Conservation (phyloP, 2,888 invertebrate species). For the Ophioninae sp. region DNA sequence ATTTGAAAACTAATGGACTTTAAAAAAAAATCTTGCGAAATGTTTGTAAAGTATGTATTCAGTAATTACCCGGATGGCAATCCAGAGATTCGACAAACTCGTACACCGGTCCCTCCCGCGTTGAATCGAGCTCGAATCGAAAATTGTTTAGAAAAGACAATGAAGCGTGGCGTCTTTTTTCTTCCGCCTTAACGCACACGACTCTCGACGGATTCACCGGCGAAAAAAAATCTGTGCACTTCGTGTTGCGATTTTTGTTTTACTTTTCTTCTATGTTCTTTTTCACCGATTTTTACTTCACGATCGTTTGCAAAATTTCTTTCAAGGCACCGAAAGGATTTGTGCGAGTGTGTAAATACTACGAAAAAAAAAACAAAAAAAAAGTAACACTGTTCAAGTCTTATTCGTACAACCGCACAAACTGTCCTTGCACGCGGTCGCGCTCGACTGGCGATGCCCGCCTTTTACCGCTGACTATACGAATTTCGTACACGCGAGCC, state of each 20-base stretch:
- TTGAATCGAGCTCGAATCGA: not conserved
- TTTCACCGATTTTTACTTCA: not conserved
- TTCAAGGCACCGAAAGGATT: not conserved
- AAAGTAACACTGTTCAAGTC: constrained; percentile 11
- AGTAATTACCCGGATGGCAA: not conserved
- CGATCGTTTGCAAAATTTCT: not conserved
- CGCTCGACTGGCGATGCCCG: constrained; percentile 71
- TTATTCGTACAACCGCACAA: constrained; percentile 35
- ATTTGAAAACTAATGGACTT: too few relatives aligned
- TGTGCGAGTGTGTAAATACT: not conserved
- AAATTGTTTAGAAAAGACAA: not conserved
- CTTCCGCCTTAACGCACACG: not conserved
- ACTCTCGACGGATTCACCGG: not conserved
- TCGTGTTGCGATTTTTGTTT: not conserved
- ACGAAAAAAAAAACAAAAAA: not conserved
- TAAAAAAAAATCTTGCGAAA: not conserved
- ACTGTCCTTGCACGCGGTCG: constrained; percentile 68
- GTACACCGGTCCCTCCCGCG: not conserved
- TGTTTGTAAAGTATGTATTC: not conserved
- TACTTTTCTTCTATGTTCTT: not conserved
- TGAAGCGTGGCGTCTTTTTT: not conserved
- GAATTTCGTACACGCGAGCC: constrained; percentile 62
- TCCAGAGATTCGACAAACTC: not conserved
- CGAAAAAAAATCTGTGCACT: not conserved
- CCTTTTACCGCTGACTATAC: constrained; percentile 69